Evolutionary conservation across 2,113 vertebrate genomes (phyloP).

Genomic region (Pitta sordida): DNA sequence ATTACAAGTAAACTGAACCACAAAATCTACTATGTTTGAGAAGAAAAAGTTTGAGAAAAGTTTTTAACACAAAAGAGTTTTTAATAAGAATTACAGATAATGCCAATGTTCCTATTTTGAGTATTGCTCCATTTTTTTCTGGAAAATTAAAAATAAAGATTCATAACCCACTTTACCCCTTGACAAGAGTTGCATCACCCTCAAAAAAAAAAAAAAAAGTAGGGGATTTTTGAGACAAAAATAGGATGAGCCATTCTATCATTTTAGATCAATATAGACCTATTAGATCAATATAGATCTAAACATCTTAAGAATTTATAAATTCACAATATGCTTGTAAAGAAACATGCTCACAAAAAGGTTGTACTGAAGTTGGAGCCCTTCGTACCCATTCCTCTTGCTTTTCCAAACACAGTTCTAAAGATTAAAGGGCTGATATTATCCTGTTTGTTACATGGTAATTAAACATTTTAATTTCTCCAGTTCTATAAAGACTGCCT

Average conservation of each 20-base stretch:
- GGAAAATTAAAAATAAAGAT: background rate
- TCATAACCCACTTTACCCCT: background rate
- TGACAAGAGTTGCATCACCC: background rate
- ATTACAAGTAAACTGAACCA: background rate
- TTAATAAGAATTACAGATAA: background rate
- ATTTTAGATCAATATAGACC: too few species aligned
- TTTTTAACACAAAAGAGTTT: background rate
- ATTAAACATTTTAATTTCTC: background rate
- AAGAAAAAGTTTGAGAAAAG: background rate
- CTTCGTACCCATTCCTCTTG: background rate
- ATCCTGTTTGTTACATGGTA: background rate
- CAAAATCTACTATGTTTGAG: background rate
- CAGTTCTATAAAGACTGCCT: background rate
- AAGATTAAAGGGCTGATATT: background rate
- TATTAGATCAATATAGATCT: background rate
- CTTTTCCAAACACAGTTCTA: background rate
- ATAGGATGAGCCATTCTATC: background rate
- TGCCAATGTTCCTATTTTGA: background rate
- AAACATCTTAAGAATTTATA: background rate
- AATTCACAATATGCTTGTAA: background rate
- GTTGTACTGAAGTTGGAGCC: background rate
- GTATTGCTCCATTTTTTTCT: background rate
- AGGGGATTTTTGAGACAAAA: background rate
- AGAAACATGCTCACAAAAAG: background rate
- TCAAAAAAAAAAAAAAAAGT: background rate